Percentiles rank a stretch among this genome's conserved stretches.
Evolutionary conservation across 2,797 vertebrate species (phyloP).

Genomic region (Acipenser ruthenus): DNA sequence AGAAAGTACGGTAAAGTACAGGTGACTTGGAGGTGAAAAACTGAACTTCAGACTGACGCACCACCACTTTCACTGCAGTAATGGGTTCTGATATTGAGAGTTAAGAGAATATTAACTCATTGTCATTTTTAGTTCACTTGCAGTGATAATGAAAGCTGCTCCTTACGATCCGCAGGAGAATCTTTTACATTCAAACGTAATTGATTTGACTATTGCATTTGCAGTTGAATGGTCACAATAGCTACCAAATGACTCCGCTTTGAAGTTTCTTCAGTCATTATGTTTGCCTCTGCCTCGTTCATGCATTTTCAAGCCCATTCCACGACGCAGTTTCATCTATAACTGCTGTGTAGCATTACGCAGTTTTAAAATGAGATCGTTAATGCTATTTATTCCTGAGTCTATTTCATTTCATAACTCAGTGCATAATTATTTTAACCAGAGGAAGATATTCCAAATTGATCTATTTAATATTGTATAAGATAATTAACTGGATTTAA

Average conservation of each 20-base stretch:
- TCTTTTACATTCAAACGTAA: not conserved
- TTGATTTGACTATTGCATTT: not conserved
- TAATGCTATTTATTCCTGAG: not conserved
- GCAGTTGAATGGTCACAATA: not conserved
- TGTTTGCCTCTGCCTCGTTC: not conserved
- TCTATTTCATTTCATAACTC: not conserved
- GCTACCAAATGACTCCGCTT: not conserved
- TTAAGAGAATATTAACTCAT: not conserved
- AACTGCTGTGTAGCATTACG: not conserved
- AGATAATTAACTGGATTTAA: constrained; percentile 3
- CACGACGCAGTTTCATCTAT: not conserved
- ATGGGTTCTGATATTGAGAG: not conserved
- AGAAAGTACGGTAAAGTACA: no score
- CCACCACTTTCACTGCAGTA: not conserved
- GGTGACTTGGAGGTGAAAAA: no score
- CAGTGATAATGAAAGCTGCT: not conserved
- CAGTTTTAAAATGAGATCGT: not conserved
- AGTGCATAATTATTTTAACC: not conserved
- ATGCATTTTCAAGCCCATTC: not conserved
- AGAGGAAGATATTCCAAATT: not conserved
- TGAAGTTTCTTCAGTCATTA: constrained; percentile 1
- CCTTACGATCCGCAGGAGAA: not conserved
- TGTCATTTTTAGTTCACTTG: not conserved
- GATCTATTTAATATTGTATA: not conserved
- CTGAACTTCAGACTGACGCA: not conserved